These are phyloP conservation scores for Platyscapa corneri DNA, from an alignment of 1,140 invertebrate species.

Conservation along the genomic window DNA sequence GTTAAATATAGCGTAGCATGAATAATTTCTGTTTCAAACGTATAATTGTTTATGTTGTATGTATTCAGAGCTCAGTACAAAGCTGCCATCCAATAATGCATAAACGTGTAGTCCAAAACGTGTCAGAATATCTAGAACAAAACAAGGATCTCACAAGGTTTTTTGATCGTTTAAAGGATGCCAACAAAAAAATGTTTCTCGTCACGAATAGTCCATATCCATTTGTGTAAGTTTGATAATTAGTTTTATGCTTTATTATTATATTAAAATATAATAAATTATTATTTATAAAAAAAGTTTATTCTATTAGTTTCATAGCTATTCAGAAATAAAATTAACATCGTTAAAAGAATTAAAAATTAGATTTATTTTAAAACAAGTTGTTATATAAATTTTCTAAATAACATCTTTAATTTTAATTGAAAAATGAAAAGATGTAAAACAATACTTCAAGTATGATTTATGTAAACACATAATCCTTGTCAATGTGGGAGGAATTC, in stretches of 20 bases:
- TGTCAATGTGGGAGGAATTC: too few species aligned
- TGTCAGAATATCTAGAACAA: slow-evolving; percentile 86
- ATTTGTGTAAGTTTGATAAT: slow-evolving; percentile 89
- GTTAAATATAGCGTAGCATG: too few species aligned
- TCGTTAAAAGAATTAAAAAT: too few species aligned
- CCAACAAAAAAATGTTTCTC: slow-evolving; percentile 93
- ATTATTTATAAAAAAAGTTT: too few species aligned
- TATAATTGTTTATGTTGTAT: neutral
- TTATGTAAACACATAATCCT: too few species aligned
- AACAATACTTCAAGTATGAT: too few species aligned
- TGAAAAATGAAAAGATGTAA: too few species aligned
- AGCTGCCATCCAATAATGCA: slow-evolving; percentile 95
- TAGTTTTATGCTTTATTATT: neutral
- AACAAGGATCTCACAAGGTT: slow-evolving; percentile 85
- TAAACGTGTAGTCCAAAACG: slow-evolving; percentile 85
- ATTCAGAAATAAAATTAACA: too few species aligned
- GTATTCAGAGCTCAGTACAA: slow-evolving; percentile 87
- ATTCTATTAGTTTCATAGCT: too few species aligned
- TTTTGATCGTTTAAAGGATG: slow-evolving; percentile 83
- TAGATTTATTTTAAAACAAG: too few species aligned
- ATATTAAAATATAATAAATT: neutral
- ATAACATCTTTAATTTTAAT: too few species aligned
- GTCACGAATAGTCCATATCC: slow-evolving; percentile 97
- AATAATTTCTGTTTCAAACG: neutral
- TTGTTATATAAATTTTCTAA: too few species aligned